phyloP scores from a whole-genome alignment of 2,797 vertebrate species.

The Hephaestus fuliginosus region DNA sequence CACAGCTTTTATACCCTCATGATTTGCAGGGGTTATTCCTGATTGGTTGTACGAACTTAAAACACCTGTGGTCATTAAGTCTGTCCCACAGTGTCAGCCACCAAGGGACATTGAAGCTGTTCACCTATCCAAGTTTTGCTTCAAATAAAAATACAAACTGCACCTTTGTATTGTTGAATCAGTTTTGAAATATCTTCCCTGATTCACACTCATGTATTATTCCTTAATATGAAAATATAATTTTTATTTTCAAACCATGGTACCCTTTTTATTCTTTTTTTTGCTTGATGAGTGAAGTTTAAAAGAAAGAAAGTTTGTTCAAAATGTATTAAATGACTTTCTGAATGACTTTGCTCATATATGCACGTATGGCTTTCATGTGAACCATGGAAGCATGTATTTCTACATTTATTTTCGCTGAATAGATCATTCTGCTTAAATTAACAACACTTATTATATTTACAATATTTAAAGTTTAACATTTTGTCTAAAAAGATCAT shows the following conservation, averaged over 20 bases:
- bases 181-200: neutral
- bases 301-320: neutral
- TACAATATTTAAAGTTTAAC: neutral
- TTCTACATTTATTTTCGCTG: neutral
- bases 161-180: neutral
- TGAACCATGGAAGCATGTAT: neutral
- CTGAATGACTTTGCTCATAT: neutral
- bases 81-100: neutral
- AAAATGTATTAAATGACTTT: neutral
- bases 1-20: slow-evolving; percentile 59
- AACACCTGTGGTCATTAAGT: slow-evolving; percentile 58
- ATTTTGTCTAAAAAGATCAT: neutral
- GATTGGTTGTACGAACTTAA: slow-evolving; percentile 67
- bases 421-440: neutral
- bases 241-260: neutral
- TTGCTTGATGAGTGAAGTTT: neutral
- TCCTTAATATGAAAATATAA: neutral
- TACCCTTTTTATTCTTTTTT: neutral
- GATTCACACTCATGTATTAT: neutral
- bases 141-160: neutral
- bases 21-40: neutral
- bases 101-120: neutral
- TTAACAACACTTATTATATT: neutral
- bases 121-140: neutral
- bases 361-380: neutral